Percentiles rank a stretch among this genome's conserved stretches.
phyloP scores from a whole-genome alignment of 2,113 vertebrate species.

The Microtus montanus region DNA sequence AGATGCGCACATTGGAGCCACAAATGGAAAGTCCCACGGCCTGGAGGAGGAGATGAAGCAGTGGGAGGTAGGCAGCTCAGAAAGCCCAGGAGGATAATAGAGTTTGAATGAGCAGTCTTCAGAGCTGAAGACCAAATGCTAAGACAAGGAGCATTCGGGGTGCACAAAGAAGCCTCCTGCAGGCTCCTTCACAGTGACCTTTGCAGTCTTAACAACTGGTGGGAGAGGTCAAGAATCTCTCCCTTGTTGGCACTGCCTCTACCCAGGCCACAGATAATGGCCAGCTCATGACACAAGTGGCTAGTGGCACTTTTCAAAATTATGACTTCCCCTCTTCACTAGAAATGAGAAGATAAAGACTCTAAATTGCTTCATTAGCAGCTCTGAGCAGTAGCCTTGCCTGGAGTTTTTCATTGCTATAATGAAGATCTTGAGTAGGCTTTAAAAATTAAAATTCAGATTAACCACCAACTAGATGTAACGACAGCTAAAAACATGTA shows the following conservation, averaged over 20 bases:
- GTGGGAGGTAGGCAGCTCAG: background rate
- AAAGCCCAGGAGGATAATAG: background rate
- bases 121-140: conserved; percentile 30
- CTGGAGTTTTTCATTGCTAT: background rate
- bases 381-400: conserved; percentile 3
- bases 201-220: background rate
- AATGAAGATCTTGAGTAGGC: conserved; percentile 39
- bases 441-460: conserved; percentile 56
- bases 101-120: background rate
- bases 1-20: background rate
- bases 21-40: background rate
- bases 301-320: background rate
- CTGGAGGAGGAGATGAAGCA: background rate
- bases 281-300: conserved; percentile 32
- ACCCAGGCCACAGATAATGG: background rate
- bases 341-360: background rate
- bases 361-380: background rate
- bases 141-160: background rate
- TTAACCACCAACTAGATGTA: conserved; percentile 13
- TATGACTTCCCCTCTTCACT: background rate
- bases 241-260: background rate
- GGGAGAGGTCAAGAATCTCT: background rate
- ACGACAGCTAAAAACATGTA: background rate
- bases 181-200: background rate
- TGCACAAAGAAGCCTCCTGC: background rate